Percentiles rank a stretch among this genome's conserved stretches.
Evolutionary conservation across 2,113 vertebrate genomes (phyloP).

Genomic region (Pycnonotus jocosus): DNA sequence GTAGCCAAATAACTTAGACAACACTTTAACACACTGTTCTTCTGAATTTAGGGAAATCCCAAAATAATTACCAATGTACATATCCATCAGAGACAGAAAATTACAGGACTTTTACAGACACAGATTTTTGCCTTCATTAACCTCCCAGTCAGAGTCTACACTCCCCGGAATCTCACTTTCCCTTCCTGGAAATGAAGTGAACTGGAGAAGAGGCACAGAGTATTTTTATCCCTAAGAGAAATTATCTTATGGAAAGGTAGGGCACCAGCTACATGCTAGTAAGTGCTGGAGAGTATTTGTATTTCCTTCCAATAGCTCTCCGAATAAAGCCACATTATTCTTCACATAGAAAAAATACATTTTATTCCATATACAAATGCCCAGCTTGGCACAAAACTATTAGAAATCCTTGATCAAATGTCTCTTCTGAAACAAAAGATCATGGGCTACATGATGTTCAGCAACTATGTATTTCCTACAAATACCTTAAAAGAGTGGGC

Average conservation of each 20-base stretch:
- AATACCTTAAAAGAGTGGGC: background rate
- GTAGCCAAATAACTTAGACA: background rate
- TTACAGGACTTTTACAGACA: background rate
- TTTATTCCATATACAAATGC: background rate
- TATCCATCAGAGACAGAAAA: background rate
- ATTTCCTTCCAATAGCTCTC: background rate
- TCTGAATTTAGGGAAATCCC: background rate
- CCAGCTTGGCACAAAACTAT: background rate
- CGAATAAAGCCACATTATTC: background rate
- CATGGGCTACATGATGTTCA: background rate
- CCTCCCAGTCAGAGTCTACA: background rate
- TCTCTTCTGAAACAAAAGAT: background rate
- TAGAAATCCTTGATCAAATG: background rate
- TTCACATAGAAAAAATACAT: background rate
- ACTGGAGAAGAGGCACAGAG: background rate
- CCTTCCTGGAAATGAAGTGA: background rate
- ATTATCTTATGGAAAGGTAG: background rate
- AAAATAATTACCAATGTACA: background rate
- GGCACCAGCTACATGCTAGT: background rate
- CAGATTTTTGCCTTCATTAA: background rate
- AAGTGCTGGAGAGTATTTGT: background rate
- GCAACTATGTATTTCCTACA: background rate
- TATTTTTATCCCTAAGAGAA: background rate
- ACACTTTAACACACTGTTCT: background rate
- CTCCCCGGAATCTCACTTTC: background rate